A percentile compares a stretch with the other conserved stretches of the same genome.
Evolutionary conservation across 2,888 invertebrate genomes (phyloP).

Genomic region (Blomia tropicalis): DNA sequence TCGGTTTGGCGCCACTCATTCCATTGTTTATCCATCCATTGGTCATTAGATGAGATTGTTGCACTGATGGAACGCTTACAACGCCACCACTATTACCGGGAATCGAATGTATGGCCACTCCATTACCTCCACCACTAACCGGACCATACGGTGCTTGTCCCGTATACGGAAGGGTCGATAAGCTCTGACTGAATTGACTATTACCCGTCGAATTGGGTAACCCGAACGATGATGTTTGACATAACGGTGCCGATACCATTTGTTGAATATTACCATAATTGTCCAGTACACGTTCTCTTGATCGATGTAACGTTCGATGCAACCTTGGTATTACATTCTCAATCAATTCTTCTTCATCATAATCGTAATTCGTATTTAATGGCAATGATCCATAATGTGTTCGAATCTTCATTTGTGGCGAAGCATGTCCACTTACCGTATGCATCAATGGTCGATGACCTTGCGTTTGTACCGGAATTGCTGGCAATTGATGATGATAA

Average conservation of each 20-base stretch:
- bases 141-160: too few relatives aligned
- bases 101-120: too few relatives aligned
- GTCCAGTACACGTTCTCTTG: not conserved
- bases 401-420: not conserved
- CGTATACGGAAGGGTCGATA: not conserved
- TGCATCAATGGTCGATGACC: not conserved
- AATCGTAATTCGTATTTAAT: not conserved
- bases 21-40: not conserved
- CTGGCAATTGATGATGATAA: not conserved
- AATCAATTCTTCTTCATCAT: not conserved
- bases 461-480: not conserved
- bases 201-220: not conserved
- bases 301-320: constrained; percentile 4
- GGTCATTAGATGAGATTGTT: not conserved
- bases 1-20: not conserved
- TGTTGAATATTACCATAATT: too few relatives aligned
- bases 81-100: too few relatives aligned
- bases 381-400: constrained; percentile 11
- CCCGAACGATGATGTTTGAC: too few relatives aligned
- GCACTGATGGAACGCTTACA: not conserved
- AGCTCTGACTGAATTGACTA: constrained; percentile 8
- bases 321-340: not conserved
- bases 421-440: not conserved
- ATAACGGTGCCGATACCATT: not conserved
- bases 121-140: too few relatives aligned